Percentiles rank a stretch among this genome's conserved stretches.
phyloP scores from a whole-genome alignment of 2,888 invertebrate genomes.

The Lepidonotus clava region DNA sequence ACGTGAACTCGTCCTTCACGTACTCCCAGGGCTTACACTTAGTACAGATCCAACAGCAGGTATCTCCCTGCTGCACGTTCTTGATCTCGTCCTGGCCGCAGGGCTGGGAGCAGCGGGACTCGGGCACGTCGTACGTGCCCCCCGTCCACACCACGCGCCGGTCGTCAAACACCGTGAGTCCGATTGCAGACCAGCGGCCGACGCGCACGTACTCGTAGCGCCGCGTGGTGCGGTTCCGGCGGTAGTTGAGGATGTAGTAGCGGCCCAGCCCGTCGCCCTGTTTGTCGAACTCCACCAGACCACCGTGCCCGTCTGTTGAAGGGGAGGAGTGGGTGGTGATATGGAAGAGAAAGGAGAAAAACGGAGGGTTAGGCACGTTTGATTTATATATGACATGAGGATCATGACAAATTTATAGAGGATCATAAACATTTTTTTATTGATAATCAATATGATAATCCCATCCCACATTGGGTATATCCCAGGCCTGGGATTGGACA shows the following conservation, averaged over 20 bases:
- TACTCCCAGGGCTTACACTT: constrained; percentile 76
- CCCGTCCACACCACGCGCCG: constrained; percentile 79
- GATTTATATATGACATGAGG: neutral
- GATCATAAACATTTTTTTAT: too few relatives aligned
- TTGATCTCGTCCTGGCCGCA: constrained; percentile 80
- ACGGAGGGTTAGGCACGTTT: neutral
- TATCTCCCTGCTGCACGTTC: constrained; percentile 80
- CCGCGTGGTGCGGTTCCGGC: constrained; percentile 72
- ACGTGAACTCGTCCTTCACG: constrained; percentile 77
- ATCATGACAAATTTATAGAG: too few relatives aligned
- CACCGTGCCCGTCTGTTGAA: constrained; percentile 85
- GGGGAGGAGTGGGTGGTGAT: neutral
- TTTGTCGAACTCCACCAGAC: constrained; percentile 84
- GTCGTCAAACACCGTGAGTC: constrained; percentile 73
- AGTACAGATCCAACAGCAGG: constrained; percentile 81
- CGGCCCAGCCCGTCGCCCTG: constrained; percentile 81
- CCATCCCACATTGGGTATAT: too few relatives aligned
- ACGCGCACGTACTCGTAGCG: constrained; percentile 77
- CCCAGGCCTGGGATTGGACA: too few relatives aligned
- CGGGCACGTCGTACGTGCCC: constrained; percentile 77
- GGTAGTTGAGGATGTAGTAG: constrained; percentile 82
- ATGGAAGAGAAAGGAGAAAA: neutral
- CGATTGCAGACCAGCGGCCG: constrained; percentile 84
- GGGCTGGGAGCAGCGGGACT: constrained; percentile 80
- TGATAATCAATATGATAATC: too few relatives aligned